phyloP scores from a whole-genome alignment of 2,888 invertebrate species.

The Eupeodes latifasciatus region DNA sequence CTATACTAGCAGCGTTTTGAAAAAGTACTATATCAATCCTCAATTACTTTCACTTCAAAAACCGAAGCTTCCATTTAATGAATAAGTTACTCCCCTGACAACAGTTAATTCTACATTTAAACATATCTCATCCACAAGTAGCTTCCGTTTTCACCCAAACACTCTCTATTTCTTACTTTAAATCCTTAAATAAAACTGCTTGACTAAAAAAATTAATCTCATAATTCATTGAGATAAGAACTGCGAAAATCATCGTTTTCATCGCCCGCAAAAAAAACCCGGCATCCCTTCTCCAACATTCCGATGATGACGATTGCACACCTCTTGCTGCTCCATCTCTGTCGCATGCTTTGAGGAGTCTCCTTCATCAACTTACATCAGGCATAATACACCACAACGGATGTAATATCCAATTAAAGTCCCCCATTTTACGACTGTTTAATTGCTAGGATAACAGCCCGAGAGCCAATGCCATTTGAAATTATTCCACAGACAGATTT shows the following conservation, averaged over 20 bases:
- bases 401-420: slow-evolving; percentile 76
- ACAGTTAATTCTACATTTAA: no score
- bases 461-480: slow-evolving; percentile 59
- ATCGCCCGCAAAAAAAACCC: slow-evolving; percentile 26
- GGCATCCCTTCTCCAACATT: background rate
- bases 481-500: slow-evolving; percentile 71
- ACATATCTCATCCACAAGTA: no score
- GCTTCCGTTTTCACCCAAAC: no score
- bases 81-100: no score
- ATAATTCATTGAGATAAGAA: slow-evolving; percentile 74
- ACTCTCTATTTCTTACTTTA: background rate
- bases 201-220: slow-evolving; percentile 44
- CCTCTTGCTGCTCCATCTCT: background rate
- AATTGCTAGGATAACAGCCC: slow-evolving; percentile 75
- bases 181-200: slow-evolving; percentile 14
- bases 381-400: slow-evolving; percentile 55
- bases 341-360: background rate
- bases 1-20: no score
- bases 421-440: slow-evolving; percentile 75
- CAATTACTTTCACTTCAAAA: no score
- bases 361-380: no score
- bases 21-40: no score
- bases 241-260: slow-evolving; percentile 71
- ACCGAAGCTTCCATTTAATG: no score
- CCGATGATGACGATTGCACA: background rate